Conservation (phyloP, 2,797 vertebrate genomes). For the Phaenicophaeus curvirostris region DNA sequence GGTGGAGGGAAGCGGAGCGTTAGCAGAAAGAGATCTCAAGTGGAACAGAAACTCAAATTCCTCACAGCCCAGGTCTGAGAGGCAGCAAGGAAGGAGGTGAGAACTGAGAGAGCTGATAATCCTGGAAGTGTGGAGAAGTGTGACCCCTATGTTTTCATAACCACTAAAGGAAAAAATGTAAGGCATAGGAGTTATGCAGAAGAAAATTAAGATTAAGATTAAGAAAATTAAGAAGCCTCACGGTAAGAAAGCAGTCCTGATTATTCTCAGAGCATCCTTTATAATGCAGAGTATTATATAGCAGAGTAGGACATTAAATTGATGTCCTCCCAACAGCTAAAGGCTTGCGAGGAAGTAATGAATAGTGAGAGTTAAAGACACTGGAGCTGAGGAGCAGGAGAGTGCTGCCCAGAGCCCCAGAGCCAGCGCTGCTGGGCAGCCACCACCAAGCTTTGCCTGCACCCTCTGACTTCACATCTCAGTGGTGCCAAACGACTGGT, state of each 20-base stretch:
- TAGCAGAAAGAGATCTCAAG: not conserved
- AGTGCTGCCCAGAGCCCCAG: not conserved
- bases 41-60: not conserved
- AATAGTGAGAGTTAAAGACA: not conserved
- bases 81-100: accelerated
- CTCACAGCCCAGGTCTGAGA: not conserved
- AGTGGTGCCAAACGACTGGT: not conserved
- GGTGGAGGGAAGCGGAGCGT: not conserved
- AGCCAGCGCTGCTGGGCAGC: not conserved
- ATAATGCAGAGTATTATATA: not conserved
- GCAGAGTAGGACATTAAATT: not conserved
- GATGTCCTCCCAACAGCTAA: not conserved
- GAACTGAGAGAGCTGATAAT: not conserved
- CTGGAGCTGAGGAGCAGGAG: not conserved
- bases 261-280: not conserved
- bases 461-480: not conserved
- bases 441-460: accelerated
- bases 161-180: not conserved
- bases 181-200: not conserved
- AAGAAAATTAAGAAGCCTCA: not conserved
- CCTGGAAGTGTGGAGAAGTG: not conserved
- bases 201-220: not conserved
- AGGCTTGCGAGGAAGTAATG: not conserved
- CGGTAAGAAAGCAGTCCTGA: not conserved
- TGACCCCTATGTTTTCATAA: not conserved